Evolutionary conservation across 2,888 invertebrate species (phyloP), one percentile per base, ranked within the genome.

Genomic region (Cataglyphis albicans): DNA sequence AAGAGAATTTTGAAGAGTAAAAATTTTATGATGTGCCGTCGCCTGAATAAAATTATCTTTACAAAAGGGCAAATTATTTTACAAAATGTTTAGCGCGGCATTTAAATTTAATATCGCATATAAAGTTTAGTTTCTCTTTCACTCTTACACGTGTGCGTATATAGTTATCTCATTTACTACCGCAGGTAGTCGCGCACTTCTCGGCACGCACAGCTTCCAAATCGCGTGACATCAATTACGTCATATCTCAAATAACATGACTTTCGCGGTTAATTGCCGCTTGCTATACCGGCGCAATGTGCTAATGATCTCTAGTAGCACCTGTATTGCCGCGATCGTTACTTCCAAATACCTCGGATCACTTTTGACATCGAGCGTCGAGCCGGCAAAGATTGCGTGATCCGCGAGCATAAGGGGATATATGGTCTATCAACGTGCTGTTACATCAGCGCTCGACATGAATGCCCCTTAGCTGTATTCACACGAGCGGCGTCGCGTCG

Each of bases 361-460:
- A 88, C 85, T 89, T 85, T 89, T 83, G 67, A 87, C 87, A 88
- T 84, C 81, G 68, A 80, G 67, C 74, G 74, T n/a, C 82, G 80
- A 75, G 21, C 70, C 73, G 32, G 15, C 84, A 82, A 85, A 84
- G 81, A 86, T 91, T 81, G 91, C 91, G 89, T 91, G 91, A 88
- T 89, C 59, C 83, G 70, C 55, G 73, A 75, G 86, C 89, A 86
- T 91, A 89, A 89, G 84, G 82, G 82, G 88, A 90, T 86, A 84
- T 89, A 84, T 74, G 84, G 78, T 83, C 82, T 85, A 84, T 86
- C 87, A 84, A 87, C 84, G 82, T 86, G 86, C 86, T 72, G 83
- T 59, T 70, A 84, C 87, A 63, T 87, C 85, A 82, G 64, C 83
- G 86, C 87, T 86, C 85, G 87, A 83, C 83, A 85, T 72, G 85